A percentile compares a stretch with the other conserved stretches of the same genome.
These are phyloP conservation scores for Corvus moneduloides DNA, from an alignment of 2,113 vertebrate genomes.

Conservation along the genomic window DNA sequence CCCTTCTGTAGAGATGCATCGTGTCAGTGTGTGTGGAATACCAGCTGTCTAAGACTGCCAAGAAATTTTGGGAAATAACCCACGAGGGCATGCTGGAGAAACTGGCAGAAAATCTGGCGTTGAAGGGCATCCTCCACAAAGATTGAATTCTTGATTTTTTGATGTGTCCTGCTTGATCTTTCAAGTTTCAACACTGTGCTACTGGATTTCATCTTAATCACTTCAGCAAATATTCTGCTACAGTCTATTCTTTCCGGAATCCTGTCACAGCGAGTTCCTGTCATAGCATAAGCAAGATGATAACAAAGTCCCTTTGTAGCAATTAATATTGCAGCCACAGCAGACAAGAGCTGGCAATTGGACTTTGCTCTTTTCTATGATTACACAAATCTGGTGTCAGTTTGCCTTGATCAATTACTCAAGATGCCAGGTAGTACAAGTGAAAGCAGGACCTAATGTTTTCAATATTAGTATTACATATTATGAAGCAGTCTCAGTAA, in stretches of 20 bases:
- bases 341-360: neutral
- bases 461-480: neutral
- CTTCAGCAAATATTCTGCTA: neutral
- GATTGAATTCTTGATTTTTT: neutral
- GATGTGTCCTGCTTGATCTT: neutral
- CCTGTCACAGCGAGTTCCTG: neutral
- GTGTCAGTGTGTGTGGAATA: neutral
- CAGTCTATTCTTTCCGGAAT: neutral
- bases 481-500: neutral
- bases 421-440: neutral
- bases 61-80: neutral
- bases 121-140: neutral
- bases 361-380: neutral
- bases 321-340: neutral
- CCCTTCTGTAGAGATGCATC: neutral
- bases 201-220: neutral
- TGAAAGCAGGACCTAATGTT: neutral
- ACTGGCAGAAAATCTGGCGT: neutral
- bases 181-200: fast-evolving
- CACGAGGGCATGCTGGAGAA: neutral
- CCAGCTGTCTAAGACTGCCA: neutral
- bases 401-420: neutral
- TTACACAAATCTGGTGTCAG: neutral
- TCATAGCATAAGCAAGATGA: neutral
- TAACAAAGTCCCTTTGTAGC: neutral